Evolutionary conservation across 2,888 invertebrate genomes (phyloP).

Genomic region (Acrobasis suavella): DNA sequence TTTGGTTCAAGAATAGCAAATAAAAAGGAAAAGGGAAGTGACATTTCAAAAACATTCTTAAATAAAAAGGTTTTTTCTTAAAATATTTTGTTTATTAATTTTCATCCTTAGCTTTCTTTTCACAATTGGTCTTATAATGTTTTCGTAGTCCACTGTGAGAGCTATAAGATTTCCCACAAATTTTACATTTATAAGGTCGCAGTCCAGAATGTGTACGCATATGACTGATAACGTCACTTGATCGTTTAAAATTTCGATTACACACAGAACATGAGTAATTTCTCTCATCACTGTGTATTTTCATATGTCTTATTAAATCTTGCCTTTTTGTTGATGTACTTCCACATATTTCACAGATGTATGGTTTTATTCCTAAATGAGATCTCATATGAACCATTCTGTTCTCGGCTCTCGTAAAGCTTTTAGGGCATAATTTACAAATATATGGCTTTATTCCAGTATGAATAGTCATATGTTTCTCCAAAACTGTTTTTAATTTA

Average conservation of each 20-base stretch:
- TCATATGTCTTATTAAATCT: conserved; percentile 45
- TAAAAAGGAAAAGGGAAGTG: conserved; percentile 92
- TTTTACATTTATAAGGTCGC: conserved; percentile 41
- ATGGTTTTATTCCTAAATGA: conserved; percentile 76
- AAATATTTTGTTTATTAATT: conserved; percentile 23
- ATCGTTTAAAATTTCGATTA: conserved; percentile 44
- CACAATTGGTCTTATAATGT: conserved; percentile 39
- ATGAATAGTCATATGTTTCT: conserved; percentile 59
- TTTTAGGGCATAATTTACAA: conserved; percentile 57
- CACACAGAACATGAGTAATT: conserved; percentile 45
- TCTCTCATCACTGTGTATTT: conserved; percentile 46
- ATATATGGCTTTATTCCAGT: conserved; percentile 52
- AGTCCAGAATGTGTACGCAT: conserved; percentile 46
- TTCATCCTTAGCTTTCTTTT: conserved; percentile 24
- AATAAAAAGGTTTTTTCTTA: conserved; percentile 31
- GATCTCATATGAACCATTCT: conserved; percentile 73
- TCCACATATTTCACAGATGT: conserved; percentile 73
- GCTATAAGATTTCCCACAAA: conserved; percentile 44
- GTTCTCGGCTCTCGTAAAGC: conserved; percentile 62
- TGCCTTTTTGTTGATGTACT: conserved; percentile 46
- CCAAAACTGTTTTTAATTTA: conserved; percentile 37
- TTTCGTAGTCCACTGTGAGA: conserved; percentile 46
- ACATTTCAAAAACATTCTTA: conserved; percentile 82
- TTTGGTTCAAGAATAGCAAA: conserved; percentile 98
- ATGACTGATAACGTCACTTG: conserved; percentile 43